A percentile compares a stretch with the other conserved stretches of the same genome.
phyloP scores from a whole-genome alignment of 2,113 vertebrate genomes.

The Nematolebias whitei region DNA sequence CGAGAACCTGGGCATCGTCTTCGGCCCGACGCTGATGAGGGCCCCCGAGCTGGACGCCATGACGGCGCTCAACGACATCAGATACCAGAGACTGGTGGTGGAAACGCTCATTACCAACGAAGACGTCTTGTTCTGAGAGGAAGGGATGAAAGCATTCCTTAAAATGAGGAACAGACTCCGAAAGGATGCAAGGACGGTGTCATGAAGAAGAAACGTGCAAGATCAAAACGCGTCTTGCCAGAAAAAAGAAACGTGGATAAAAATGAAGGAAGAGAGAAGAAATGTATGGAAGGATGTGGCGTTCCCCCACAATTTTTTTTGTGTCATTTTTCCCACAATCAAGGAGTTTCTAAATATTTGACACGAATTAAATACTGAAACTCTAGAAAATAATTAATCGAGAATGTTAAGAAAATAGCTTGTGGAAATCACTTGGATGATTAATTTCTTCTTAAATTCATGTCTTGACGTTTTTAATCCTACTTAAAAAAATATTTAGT shows the following conservation, averaged over 20 bases:
- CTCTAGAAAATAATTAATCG: neutral
- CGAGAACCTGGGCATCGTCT: conserved; percentile 92
- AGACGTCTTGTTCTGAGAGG: conserved; percentile 90
- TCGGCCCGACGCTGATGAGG: conserved; percentile 88
- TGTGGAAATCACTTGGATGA: conserved; percentile 24
- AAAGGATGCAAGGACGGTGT: neutral
- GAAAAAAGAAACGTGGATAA: neutral
- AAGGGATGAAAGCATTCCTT: neutral
- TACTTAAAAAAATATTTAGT: too few species aligned
- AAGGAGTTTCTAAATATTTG: neutral
- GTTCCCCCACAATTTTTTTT: conserved; percentile 21
- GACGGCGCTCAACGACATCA: conserved; percentile 92
- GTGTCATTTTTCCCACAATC: conserved; percentile 1
- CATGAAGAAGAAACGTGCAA: conserved; percentile 15
- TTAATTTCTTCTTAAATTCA: conserved; percentile 24
- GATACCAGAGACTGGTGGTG: conserved; percentile 95
- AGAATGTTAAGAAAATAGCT: neutral
- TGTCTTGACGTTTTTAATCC: conserved; percentile 21
- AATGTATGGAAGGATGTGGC: conserved; percentile 26
- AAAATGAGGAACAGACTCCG: neutral
- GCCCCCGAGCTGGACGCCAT: conserved; percentile 90
- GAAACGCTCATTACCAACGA: conserved; percentile 94
- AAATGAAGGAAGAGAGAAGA: conserved; percentile 23
- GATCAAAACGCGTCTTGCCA: neutral
- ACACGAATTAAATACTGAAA: neutral